phyloP scores from a whole-genome alignment of 2,888 invertebrate species.

The Bedellia somnulentella region DNA sequence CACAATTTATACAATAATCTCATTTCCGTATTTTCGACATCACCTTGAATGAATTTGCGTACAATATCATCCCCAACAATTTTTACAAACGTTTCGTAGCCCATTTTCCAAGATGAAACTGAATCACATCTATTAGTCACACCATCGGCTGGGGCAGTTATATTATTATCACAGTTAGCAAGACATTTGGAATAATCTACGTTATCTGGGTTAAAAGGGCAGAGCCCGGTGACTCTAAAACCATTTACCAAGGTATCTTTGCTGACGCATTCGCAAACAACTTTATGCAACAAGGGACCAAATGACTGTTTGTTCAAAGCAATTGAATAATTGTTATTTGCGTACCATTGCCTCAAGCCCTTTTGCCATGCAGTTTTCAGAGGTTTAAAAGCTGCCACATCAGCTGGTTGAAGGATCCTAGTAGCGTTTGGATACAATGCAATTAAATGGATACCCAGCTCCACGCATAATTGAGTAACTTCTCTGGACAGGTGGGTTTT shows the following conservation, averaged over 20 bases:
- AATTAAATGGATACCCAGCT: conserved; percentile 1
- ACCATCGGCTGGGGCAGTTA: too few species aligned
- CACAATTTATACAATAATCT: neutral
- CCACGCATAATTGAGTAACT: conserved; percentile 1
- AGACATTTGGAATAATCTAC: conserved; percentile 10
- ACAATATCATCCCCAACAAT: neutral
- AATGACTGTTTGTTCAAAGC: conserved; percentile 8
- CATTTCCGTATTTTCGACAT: neutral
- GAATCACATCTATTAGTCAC: too few species aligned
- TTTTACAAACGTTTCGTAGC: neutral
- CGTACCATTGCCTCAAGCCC: conserved; percentile 8
- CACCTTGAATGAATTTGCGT: neutral
- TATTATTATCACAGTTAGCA: neutral
- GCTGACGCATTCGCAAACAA: conserved; percentile 4
- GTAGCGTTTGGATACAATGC: conserved; percentile 4
- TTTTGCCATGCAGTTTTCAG: conserved; percentile 1
- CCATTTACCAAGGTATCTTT: conserved; percentile 10
- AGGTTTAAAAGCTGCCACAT: conserved; percentile 1
- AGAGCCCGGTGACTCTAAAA: conserved; percentile 9
- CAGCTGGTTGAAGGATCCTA: conserved; percentile 1
- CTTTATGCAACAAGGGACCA: conserved; percentile 8
- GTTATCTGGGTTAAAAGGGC: conserved; percentile 9
- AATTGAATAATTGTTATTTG: conserved; percentile 7
- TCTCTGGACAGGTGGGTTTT: conserved; percentile 18
- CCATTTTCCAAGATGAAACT: neutral